Conservation (phyloP, 2,113 vertebrate species). For the Columba janthina region DNA sequence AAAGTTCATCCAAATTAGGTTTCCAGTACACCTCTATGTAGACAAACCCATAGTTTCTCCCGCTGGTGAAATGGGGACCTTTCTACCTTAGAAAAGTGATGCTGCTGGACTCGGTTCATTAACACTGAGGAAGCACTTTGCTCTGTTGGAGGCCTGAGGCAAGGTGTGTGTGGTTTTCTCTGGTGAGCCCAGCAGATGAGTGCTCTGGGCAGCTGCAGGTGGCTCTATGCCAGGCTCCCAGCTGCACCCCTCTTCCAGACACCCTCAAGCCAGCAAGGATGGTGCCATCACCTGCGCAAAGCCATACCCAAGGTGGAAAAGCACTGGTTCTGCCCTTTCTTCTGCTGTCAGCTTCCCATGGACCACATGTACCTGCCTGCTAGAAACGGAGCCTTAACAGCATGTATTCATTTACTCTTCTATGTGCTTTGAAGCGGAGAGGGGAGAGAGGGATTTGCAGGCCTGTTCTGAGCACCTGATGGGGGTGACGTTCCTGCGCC, state of each 20-base stretch:
- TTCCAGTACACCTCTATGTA: background rate
- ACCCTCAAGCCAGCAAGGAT: background rate
- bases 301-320: fast-evolving
- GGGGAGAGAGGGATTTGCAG: background rate
- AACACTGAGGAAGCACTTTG: background rate
- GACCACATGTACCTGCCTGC: fast-evolving
- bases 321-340: background rate
- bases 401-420: background rate
- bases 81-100: background rate
- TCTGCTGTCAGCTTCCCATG: background rate
- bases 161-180: fast-evolving
- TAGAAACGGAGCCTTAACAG: background rate
- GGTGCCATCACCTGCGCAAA: background rate
- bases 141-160: background rate
- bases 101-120: background rate
- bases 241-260: background rate
- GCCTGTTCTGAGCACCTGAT: background rate
- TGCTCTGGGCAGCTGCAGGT: background rate
- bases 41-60: background rate
- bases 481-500: background rate
- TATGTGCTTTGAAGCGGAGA: background rate
- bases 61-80: background rate
- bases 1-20: background rate
- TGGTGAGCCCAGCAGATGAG: fast-evolving
- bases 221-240: background rate